Conservation (phyloP, 2,113 vertebrate species). For the Elaphurus davidianus region DNA sequence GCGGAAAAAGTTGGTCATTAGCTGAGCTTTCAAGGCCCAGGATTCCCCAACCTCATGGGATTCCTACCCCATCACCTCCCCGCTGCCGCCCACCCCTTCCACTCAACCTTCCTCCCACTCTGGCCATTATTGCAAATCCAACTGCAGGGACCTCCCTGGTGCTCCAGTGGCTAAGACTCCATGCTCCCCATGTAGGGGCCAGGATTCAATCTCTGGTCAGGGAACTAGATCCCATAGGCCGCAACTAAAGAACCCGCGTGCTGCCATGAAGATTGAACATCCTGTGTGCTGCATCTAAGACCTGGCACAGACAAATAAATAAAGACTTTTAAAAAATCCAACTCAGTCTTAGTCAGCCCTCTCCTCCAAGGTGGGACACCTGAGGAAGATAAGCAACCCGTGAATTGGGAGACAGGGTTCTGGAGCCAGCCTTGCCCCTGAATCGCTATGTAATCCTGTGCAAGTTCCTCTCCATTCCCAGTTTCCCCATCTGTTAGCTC, state of each 20-base stretch:
- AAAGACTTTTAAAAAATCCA: background rate
- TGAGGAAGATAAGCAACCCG: background rate
- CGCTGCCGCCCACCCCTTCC: no score
- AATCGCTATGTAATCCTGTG: background rate
- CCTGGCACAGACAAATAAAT: background rate
- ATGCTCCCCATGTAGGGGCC: background rate
- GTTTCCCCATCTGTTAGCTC: background rate
- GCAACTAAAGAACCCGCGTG: fast-evolving
- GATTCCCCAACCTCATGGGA: background rate
- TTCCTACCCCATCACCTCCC: background rate
- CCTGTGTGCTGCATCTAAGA: background rate
- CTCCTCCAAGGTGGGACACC: background rate
- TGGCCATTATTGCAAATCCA: background rate
- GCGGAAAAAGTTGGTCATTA: background rate
- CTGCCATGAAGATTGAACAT: background rate
- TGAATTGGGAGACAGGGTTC: background rate
- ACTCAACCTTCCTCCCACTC: background rate
- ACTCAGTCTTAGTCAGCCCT: background rate
- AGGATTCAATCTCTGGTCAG: background rate
- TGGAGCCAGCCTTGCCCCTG: background rate
- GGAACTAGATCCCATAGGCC: background rate
- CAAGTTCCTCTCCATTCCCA: background rate
- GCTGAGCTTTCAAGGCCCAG: background rate
- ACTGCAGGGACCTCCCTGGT: background rate
- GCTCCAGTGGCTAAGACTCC: background rate